These are phyloP conservation scores for Micronycteris hirsuta DNA, from an alignment of 2,113 vertebrate species.

Conservation along the genomic window DNA sequence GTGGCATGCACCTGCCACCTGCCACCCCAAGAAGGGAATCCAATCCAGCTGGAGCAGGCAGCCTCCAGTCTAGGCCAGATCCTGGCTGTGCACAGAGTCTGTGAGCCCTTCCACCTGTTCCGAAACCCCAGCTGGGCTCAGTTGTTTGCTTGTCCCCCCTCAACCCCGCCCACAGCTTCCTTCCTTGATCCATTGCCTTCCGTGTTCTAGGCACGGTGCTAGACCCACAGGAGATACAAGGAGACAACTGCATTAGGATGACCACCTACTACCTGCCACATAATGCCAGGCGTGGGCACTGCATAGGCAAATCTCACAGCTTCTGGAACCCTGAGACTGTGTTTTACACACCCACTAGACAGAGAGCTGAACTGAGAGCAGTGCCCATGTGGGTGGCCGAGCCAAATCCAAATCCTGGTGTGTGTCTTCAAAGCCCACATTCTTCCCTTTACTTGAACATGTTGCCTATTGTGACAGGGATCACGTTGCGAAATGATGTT, in stretches of 20 bases:
- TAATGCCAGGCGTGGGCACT: not conserved
- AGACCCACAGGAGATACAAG: not conserved
- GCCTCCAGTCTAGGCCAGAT: conserved; percentile 42
- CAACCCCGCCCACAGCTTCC: not conserved
- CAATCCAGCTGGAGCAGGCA: not conserved
- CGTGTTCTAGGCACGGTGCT: not conserved
- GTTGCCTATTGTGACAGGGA: not conserved
- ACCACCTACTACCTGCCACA: not conserved
- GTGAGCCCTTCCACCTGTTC: not conserved
- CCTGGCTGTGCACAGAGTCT: not conserved
- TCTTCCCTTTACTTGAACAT: not conserved
- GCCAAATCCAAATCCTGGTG: not conserved
- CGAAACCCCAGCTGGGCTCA: conserved; percentile 21
- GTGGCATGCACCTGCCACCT: conserved; percentile 28
- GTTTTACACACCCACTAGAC: not conserved
- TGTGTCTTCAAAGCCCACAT: not conserved
- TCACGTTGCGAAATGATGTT: not conserved
- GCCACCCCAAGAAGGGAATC: conserved; percentile 27
- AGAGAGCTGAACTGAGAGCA: not conserved
- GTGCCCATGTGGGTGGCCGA: too few species aligned
- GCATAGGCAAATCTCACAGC: not conserved
- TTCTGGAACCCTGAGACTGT: not conserved
- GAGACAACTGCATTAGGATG: not conserved
- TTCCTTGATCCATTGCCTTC: not conserved
- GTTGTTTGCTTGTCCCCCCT: not conserved